These are phyloP conservation scores for Miniopterus natalensis DNA, from an alignment of 2,113 vertebrate species.

Conservation along the genomic window DNA sequence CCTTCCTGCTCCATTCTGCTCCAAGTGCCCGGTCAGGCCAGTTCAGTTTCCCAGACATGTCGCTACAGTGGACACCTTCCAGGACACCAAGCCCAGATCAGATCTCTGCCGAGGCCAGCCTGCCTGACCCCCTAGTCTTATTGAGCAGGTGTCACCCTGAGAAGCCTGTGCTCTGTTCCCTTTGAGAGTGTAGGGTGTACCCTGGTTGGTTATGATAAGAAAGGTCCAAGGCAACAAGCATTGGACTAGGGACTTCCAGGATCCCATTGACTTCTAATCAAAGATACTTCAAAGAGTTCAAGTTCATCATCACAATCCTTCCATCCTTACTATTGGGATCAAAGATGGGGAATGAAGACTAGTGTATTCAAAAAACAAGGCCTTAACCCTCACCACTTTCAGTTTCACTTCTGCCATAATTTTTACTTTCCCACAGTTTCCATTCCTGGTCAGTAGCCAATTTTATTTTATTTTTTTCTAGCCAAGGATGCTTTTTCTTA, in stretches of 20 bases:
- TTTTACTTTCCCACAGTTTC: conserved; percentile 47
- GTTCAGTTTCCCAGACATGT: not conserved
- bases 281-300: conserved; percentile 4
- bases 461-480: not conserved
- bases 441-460: not conserved
- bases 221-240: not conserved
- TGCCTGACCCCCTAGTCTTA: not conserved
- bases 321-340: not conserved
- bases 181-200: not conserved
- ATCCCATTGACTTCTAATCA: not conserved
- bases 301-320: not conserved
- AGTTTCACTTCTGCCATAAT: not conserved
- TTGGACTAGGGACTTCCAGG: not conserved
- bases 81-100: not conserved
- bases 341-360: not conserved
- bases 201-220: not conserved
- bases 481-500: conserved; percentile 55
- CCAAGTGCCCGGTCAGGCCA: not conserved
- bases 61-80: not conserved
- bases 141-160: not conserved
- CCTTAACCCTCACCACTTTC: not conserved
- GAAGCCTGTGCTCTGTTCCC: not conserved
- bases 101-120: not conserved
- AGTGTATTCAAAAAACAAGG: not conserved
- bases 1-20: not conserved